Evolutionary conservation across 2,888 invertebrate genomes (phyloP).

Genomic region (Polydesmus complanatus): DNA sequence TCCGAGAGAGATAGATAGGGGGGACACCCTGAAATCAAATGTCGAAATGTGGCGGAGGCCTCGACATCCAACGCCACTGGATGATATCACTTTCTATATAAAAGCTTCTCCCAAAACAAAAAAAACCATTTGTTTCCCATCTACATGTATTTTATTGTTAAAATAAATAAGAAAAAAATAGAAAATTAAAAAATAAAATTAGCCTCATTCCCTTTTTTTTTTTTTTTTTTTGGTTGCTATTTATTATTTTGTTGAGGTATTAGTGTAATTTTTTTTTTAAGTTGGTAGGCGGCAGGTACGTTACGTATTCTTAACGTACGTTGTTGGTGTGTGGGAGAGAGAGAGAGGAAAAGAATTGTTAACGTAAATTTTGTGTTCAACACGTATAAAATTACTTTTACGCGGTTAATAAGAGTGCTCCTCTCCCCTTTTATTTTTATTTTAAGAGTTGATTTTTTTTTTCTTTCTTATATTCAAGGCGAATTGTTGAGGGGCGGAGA

Average conservation of each 20-base stretch:
- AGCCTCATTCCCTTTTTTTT: neutral
- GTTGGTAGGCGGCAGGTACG: neutral
- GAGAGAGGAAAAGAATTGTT: neutral
- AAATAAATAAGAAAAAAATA: neutral
- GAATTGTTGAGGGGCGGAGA: neutral
- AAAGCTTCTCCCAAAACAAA: too few species aligned
- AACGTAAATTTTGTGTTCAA: neutral
- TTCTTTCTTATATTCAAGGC: neutral
- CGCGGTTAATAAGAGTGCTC: neutral
- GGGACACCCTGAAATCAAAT: neutral
- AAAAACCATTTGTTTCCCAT: too few species aligned
- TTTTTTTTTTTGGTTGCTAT: neutral
- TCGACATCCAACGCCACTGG: too few species aligned
- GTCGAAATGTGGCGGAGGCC: too few species aligned
- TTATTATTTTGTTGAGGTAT: neutral
- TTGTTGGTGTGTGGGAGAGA: neutral
- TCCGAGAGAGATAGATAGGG: too few species aligned
- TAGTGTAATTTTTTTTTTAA: neutral
- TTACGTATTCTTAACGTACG: neutral
- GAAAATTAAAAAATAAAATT: neutral
- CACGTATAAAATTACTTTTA: neutral
- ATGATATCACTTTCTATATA: too few species aligned
- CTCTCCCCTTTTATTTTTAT: neutral
- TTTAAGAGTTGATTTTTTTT: too few species aligned
- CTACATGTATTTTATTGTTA: too few species aligned